phyloP scores from a whole-genome alignment of 2,888 invertebrate species.

The Branchellion lobata region DNA sequence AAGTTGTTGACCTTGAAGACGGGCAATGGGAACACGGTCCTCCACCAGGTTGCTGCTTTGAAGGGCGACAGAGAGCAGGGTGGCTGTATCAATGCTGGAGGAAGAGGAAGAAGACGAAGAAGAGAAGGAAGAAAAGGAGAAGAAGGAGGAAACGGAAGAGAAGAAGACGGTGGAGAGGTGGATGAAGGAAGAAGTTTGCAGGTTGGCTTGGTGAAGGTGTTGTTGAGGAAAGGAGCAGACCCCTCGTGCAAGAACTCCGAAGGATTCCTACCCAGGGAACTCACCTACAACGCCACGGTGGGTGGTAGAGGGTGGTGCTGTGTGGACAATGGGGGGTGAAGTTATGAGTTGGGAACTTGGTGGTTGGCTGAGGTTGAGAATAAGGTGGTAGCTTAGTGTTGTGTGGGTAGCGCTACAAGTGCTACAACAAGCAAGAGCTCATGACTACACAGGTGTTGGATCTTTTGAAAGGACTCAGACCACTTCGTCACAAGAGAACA shows the following conservation, averaged over 20 bases:
- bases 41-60: not conserved
- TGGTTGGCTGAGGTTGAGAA: no score
- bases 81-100: not conserved
- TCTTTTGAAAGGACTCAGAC: no score
- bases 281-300: constrained; percentile 37
- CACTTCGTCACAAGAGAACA: no score
- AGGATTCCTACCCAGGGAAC: constrained; percentile 42
- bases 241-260: constrained; percentile 45
- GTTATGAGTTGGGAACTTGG: no score
- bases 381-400: no score
- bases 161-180: not conserved
- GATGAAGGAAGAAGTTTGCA: constrained; percentile 3
- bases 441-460: no score
- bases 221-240: constrained; percentile 43
- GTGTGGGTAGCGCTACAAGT: no score
- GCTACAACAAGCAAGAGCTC: no score
- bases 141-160: not conserved
- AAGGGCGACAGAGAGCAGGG: not conserved
- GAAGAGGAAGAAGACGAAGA: not conserved
- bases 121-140: not conserved
- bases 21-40: constrained; percentile 3
- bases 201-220: constrained; percentile 36
- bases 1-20: not conserved
- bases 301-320: no score
- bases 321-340: no score